A percentile compares a stretch with the other conserved stretches of the same genome.
phyloP scores from a whole-genome alignment of 2,888 invertebrate genomes.

The Latrodectus elegans region DNA sequence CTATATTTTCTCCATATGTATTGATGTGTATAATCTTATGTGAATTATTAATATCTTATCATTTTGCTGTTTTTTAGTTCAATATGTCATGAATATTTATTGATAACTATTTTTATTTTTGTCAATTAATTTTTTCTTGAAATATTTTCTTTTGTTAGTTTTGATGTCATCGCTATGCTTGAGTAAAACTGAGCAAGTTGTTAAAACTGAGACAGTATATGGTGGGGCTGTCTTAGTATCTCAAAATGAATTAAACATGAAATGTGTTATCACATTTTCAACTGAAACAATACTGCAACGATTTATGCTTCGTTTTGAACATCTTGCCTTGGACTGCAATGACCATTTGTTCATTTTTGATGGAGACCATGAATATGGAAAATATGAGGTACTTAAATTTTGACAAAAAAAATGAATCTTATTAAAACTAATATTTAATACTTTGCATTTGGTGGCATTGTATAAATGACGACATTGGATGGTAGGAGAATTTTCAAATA shows the following conservation, averaged over 20 bases:
- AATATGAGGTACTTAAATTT: constrained; percentile 82
- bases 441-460: no score
- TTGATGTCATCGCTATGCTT: constrained; percentile 89
- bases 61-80: neutral
- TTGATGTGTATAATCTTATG: neutral
- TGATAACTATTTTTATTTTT: neutral
- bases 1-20: no score
- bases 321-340: constrained; percentile 93
- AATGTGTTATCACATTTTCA: constrained; percentile 94
- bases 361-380: constrained; percentile 91
- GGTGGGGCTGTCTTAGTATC: constrained; percentile 89
- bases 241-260: constrained; percentile 90
- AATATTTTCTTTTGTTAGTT: constrained; percentile 79
- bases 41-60: neutral
- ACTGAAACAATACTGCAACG: constrained; percentile 94
- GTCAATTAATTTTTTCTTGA: neutral
- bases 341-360: constrained; percentile 94
- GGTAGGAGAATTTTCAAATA: no score
- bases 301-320: constrained; percentile 94
- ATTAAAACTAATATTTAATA: no score
- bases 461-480: no score
- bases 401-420: no score
- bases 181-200: neutral
- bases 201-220: neutral
- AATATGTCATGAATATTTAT: neutral